These are phyloP conservation scores for Neodiprion virginianus DNA, from an alignment of 1,140 invertebrate genomes.

Conservation along the genomic window DNA sequence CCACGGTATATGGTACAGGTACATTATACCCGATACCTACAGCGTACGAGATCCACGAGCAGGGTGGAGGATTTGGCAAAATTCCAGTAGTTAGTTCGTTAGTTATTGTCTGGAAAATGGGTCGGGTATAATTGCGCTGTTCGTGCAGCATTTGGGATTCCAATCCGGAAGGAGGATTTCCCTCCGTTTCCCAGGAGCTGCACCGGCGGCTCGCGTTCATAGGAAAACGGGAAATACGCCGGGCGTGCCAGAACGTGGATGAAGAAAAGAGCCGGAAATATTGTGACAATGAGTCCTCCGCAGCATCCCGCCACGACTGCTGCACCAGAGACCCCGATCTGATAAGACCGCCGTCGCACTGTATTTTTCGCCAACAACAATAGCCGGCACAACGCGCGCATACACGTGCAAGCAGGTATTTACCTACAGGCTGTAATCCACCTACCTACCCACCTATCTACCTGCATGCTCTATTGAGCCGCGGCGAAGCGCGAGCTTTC, in stretches of 20 bases:
- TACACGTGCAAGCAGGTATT: neutral
- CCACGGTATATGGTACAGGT: constrained; percentile 26
- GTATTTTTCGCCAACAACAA: constrained; percentile 24
- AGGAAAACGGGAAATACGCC: neutral
- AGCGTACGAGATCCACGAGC: too few relatives aligned
- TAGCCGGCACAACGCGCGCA: constrained; percentile 19
- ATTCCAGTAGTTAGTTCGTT: constrained; percentile 49
- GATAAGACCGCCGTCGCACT: neutral
- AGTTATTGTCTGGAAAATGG: constrained; percentile 59
- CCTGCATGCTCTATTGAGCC: constrained; percentile 35
- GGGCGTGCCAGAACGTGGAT: neutral
- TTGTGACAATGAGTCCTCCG: neutral
- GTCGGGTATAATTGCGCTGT: constrained; percentile 56
- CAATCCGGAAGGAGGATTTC: constrained; percentile 33
- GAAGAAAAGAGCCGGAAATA: neutral
- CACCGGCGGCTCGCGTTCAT: neutral
- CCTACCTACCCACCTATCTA: neutral
- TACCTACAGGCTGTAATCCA: too few relatives aligned
- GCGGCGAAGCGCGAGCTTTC: constrained; percentile 5
- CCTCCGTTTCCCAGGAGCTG: neutral
- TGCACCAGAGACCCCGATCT: neutral
- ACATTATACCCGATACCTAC: too few relatives aligned
- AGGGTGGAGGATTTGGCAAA: constrained; percentile 52
- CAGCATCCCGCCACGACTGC: neutral
- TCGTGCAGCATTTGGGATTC: constrained; percentile 41